A percentile compares a stretch with the other conserved stretches of the same genome.
These are phyloP conservation scores for Manis pentadactyla DNA, from an alignment of 2,797 vertebrate genomes.

Conservation along the genomic window DNA sequence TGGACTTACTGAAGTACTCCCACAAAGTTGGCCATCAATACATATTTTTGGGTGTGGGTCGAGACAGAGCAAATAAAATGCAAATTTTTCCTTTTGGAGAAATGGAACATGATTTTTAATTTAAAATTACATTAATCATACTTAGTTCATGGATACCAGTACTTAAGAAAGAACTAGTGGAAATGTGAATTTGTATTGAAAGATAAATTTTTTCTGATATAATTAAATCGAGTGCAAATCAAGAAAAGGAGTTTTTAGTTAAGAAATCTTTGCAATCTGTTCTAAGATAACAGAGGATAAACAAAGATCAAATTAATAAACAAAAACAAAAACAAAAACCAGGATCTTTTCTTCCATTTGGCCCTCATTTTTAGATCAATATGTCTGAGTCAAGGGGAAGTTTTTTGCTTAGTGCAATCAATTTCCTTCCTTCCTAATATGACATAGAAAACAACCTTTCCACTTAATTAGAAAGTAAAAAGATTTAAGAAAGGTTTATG, in stretches of 20 bases:
- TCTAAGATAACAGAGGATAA: background rate
- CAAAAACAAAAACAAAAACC: too few relatives aligned
- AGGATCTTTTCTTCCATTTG: background rate
- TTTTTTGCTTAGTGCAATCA: slow-evolving; percentile 38
- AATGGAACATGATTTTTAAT: background rate
- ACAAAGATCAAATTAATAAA: background rate
- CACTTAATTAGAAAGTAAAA: slow-evolving; percentile 63
- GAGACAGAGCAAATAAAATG: background rate
- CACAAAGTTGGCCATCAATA: background rate
- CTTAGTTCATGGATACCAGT: background rate
- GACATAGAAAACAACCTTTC: slow-evolving; percentile 49
- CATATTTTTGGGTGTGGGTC: background rate
- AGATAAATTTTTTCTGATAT: background rate
- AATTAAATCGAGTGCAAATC: background rate
- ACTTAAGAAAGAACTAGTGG: background rate
- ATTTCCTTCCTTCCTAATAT: slow-evolving; percentile 56
- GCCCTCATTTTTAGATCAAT: background rate
- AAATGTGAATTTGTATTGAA: background rate
- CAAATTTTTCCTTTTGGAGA: background rate
- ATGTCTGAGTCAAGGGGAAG: background rate
- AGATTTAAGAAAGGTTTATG: slow-evolving; percentile 52
- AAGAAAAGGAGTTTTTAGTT: background rate
- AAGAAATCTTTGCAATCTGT: background rate
- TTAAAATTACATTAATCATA: background rate
- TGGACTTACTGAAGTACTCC: background rate